Percentiles rank a stretch among this genome's conserved stretches.
Evolutionary conservation across 2,113 vertebrate genomes (phyloP).

Genomic region (Pelecanoides urinatrix): DNA sequence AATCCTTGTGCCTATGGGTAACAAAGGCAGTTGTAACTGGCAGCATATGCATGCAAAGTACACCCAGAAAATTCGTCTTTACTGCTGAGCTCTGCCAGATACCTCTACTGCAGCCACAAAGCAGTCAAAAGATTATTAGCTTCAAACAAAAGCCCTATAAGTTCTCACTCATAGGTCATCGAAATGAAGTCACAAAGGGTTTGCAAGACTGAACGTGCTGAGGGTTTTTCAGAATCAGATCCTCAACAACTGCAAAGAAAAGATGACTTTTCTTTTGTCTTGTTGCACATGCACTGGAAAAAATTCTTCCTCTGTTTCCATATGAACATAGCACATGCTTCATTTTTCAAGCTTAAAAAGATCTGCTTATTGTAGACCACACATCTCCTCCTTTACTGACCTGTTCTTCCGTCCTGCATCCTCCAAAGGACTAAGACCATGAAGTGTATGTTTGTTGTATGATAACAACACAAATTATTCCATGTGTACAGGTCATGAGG

Average conservation of each 20-base stretch:
- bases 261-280: not conserved
- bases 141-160: not conserved
- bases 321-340: not conserved
- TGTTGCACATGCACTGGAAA: not conserved
- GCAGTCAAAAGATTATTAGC: not conserved
- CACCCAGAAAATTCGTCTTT: not conserved
- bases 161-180: not conserved
- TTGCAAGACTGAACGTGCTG: not conserved
- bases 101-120: not conserved
- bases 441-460: not conserved
- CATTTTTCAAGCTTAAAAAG: not conserved
- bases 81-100: not conserved
- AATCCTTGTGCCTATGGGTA: not conserved
- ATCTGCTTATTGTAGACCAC: not conserved
- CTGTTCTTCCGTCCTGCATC: not conserved
- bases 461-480: not conserved
- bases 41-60: not conserved
- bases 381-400: not conserved
- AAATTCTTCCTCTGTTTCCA: not conserved
- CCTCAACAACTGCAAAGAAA: not conserved
- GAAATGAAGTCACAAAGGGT: not conserved
- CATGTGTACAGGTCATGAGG: not conserved
- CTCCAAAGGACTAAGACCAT: not conserved
- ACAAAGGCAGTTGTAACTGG: not conserved
- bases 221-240: not conserved